Percentiles rank a stretch among this genome's conserved stretches.
phyloP scores from a whole-genome alignment of 2,797 vertebrate genomes.

The Tachyglossus aculeatus region DNA sequence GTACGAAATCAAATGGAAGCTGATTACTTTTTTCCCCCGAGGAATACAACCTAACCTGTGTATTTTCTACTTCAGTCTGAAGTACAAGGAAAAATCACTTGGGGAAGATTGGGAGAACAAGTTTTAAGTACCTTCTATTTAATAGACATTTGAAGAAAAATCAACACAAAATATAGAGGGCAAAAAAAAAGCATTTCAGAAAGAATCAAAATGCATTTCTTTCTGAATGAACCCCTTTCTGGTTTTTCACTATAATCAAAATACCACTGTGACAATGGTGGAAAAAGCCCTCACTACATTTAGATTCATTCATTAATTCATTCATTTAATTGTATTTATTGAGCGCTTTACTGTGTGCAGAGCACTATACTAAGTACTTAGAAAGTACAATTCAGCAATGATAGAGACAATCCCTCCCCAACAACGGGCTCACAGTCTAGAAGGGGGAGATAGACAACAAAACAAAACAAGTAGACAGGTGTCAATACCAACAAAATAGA shows the following conservation, averaged over 20 bases:
- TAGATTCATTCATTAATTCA: too few relatives aligned
- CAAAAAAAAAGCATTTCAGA: background rate
- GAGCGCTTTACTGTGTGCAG: too few relatives aligned
- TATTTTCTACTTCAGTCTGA: constrained; percentile 13
- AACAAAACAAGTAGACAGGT: too few relatives aligned
- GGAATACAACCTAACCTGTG: constrained; percentile 11
- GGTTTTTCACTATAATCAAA: background rate
- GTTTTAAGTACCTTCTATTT: constrained; percentile 12
- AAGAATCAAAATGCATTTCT: constrained; percentile 2
- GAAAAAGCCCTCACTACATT: constrained; percentile 36
- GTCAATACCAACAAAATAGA: too few relatives aligned
- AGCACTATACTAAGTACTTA: too few relatives aligned
- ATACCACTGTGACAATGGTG: background rate
- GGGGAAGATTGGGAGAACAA: constrained; percentile 23
- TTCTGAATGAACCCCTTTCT: constrained; percentile 7
- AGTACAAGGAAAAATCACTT: constrained; percentile 27
- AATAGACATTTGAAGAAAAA: background rate
- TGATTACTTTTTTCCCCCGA: constrained; percentile 2
- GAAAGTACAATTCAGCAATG: too few relatives aligned
- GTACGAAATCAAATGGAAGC: constrained; percentile 38
- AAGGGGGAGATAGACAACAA: too few relatives aligned
- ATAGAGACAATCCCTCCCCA: too few relatives aligned
- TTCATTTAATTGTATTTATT: too few relatives aligned
- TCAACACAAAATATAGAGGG: background rate
- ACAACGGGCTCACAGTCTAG: too few relatives aligned